Conservation (phyloP, 1,140 invertebrate genomes). For the Thaumetopoea pityocampa region DNA sequence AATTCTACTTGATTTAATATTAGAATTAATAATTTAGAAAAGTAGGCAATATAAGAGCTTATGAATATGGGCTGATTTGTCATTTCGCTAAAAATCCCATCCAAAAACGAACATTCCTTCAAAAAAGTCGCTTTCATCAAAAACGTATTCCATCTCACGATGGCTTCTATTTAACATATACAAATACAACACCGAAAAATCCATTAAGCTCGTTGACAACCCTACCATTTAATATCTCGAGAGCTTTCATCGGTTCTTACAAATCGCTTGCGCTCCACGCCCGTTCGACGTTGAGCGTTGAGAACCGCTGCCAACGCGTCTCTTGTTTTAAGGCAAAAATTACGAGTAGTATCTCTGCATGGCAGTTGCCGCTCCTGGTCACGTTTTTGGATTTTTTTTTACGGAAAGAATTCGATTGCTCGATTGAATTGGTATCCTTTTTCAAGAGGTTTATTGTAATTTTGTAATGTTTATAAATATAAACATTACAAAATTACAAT, state of each 20-base stretch:
- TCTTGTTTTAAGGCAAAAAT: conserved; percentile 45
- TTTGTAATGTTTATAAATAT: conserved; percentile 3
- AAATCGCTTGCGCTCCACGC: conserved; percentile 44
- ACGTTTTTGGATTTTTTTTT: conserved; percentile 5
- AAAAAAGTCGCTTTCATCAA: too few relatives aligned
- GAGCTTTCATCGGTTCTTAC: conserved; percentile 69
- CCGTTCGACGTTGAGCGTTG: conserved; percentile 15
- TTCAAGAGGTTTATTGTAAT: conserved; percentile 11
- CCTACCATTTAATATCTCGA: conserved; percentile 54
- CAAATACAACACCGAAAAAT: conserved; percentile 29
- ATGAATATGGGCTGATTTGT: too few relatives aligned
- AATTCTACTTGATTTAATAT: too few relatives aligned
- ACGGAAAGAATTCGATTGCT: conserved; percentile 7
- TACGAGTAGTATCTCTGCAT: conserved; percentile 23
- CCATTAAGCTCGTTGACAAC: conserved; percentile 42
- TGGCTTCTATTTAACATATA: too few relatives aligned
- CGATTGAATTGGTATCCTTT: conserved; percentile 8
- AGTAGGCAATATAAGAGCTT: too few relatives aligned
- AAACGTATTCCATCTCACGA: too few relatives aligned
- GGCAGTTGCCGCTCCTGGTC: conserved; percentile 4
- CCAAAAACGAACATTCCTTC: too few relatives aligned
- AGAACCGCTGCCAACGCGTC: conserved; percentile 33
- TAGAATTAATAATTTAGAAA: too few relatives aligned
- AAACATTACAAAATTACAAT: too few relatives aligned
- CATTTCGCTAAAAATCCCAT: too few relatives aligned